Evolutionary conservation across 2,888 invertebrate species (phyloP), one percentile per base, ranked within the genome.

Genomic region (Drosophila algonquin): DNA sequence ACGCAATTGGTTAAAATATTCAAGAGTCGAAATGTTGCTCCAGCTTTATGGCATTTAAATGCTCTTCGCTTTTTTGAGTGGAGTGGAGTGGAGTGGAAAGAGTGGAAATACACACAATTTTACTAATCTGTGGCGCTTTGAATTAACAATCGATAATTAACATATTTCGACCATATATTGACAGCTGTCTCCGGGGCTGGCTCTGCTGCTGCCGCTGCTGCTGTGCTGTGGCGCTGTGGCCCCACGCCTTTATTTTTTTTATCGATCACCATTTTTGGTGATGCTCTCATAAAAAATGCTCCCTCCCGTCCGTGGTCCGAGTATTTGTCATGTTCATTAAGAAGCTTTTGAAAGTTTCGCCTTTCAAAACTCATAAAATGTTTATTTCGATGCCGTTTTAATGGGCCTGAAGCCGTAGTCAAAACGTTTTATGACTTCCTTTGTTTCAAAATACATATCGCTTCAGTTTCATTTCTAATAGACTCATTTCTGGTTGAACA

Each of bases 61-160:
- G 65, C 40, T 40, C n/a, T 40, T 40, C 2, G 40, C 7, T 40
- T 40, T 24, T 24, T 24, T 24, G 3, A 24, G 24, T 24, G 3
- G 21, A 21, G 21, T 21, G 21, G 21, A 21, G 0, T 47, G 21
- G 47, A 71, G 14, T 35, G 48, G 35, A 53, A 74, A 73, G 67
- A 72, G n/a, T n/a, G n/a, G 75, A 65, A 72, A 75, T 58, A 75
- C 58, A 75, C 58, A 75, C 75, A 75, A 75, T 73, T 73, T 75
- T 55, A 75, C 72, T 75, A 59, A 54, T 68, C 48, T 50, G 67
- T 57, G 76, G 75, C 81, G 76, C 79, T 71, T 72, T 71, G 59
- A 64, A 72, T 73, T 69, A 69, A 68, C 75, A 65, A 73, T 57
- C 61, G 35, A 40, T 51, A 12, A 79, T 84, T 78, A 58, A 64